Evolutionary conservation across 1,140 invertebrate genomes (phyloP).

Genomic region (Drosophila busckii): DNA sequence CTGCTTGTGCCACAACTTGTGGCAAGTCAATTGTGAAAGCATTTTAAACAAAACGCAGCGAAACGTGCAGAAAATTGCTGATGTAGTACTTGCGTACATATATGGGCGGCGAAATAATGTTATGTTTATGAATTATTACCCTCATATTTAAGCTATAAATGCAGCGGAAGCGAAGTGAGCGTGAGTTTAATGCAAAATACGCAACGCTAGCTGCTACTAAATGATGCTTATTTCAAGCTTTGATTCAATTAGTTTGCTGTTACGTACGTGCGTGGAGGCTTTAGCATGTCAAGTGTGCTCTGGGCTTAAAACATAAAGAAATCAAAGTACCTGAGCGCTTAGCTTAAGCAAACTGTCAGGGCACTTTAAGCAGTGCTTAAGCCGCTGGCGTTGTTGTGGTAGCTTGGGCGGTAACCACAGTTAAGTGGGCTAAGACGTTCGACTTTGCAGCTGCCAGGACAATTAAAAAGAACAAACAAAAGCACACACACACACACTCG

Average conservation of each 20-base stretch:
- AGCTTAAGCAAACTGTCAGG: too few relatives aligned
- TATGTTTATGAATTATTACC: constrained; percentile 64
- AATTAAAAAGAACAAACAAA: constrained; percentile 63
- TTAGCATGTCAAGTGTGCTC: too few relatives aligned
- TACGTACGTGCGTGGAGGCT: too few relatives aligned
- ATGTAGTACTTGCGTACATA: constrained; percentile 13
- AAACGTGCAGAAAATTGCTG: constrained; percentile 67
- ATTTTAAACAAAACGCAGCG: constrained; percentile 73
- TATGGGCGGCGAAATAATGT: constrained; percentile 30
- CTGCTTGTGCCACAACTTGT: neutral
- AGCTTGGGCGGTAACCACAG: too few relatives aligned
- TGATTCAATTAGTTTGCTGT: too few relatives aligned
- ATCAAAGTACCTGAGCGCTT: too few relatives aligned
- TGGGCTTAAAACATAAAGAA: too few relatives aligned
- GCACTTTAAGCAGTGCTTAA: too few relatives aligned
- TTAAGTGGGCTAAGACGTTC: constrained; percentile 4
- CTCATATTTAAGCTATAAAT: constrained; percentile 18
- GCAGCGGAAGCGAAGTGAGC: constrained; percentile 37
- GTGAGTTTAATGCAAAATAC: constrained; percentile 31
- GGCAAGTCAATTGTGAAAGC: constrained; percentile 65
- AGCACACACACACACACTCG: constrained; percentile 8
- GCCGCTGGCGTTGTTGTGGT: too few relatives aligned
- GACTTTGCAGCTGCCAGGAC: constrained; percentile 43
- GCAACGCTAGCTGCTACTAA: too few relatives aligned
- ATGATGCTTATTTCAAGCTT: too few relatives aligned